Percentiles rank a stretch among this genome's conserved stretches.
Conservation (phyloP, 2,888 invertebrate species). For the Rhagium mordax region DNA sequence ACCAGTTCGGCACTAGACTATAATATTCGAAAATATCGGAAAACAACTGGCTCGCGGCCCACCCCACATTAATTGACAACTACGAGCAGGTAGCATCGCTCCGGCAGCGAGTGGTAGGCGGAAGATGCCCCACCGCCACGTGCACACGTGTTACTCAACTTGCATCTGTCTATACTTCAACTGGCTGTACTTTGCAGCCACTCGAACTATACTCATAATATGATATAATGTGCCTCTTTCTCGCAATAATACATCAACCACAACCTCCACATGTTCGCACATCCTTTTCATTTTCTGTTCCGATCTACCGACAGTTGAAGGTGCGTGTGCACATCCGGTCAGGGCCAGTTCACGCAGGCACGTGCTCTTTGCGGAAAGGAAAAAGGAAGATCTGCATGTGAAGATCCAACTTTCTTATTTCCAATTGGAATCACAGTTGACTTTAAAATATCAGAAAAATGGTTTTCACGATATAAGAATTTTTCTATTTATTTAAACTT, state of each 20-base stretch:
- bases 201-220: constrained; percentile 56
- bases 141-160: constrained; percentile 56
- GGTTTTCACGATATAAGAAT: too few relatives aligned
- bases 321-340: constrained; percentile 19
- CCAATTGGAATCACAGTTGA: too few relatives aligned
- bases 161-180: constrained; percentile 56
- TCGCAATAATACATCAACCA: constrained; percentile 30
- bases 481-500: too few relatives aligned
- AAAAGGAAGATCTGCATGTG: too few relatives aligned
- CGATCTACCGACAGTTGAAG: constrained; percentile 3
- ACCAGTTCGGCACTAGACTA: too few relatives aligned
- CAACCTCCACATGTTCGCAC: constrained; percentile 33
- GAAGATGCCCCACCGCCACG: constrained; percentile 57
- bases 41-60: constrained; percentile 17
- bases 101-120: constrained; percentile 46
- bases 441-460: too few relatives aligned
- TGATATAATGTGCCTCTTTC: constrained; percentile 52
- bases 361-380: neutral
- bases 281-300: constrained; percentile 25
- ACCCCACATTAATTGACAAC: constrained; percentile 17
- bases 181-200: constrained; percentile 46
- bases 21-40: neutral
- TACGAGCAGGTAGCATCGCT: constrained; percentile 35
- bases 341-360: constrained; percentile 5
- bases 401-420: too few relatives aligned